phyloP scores from a whole-genome alignment of 2,113 vertebrate species.

The Ciconia boyciana region DNA sequence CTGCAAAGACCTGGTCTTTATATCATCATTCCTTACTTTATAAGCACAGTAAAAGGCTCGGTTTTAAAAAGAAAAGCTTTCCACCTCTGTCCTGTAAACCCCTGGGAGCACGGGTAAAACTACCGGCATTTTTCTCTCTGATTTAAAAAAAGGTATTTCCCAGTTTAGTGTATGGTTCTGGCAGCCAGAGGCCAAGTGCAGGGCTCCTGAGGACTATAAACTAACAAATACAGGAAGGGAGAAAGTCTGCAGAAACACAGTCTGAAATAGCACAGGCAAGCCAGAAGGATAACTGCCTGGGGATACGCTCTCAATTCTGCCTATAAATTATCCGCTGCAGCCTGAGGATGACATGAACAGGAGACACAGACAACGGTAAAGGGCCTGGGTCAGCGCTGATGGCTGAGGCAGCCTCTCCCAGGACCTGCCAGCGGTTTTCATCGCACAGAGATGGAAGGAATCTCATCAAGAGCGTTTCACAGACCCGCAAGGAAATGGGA shows the following conservation, averaged over 20 bases:
- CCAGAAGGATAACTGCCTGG: neutral
- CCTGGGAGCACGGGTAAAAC: neutral
- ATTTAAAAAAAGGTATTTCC: neutral
- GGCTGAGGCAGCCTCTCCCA: neutral
- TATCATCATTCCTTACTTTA: neutral
- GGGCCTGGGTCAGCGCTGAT: neutral
- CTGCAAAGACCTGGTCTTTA: neutral
- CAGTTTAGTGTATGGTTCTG: neutral
- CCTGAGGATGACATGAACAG: neutral
- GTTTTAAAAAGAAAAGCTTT: neutral
- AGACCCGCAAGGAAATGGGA: neutral
- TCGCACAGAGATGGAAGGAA: neutral
- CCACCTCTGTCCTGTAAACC: neutral
- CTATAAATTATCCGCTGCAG: neutral
- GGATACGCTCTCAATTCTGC: neutral
- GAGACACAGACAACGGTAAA: fast-evolving
- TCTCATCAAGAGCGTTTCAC: neutral
- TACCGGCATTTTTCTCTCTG: fast-evolving
- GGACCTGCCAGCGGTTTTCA: neutral
- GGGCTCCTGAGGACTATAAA: neutral
- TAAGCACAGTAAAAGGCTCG: neutral
- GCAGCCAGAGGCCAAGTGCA: neutral
- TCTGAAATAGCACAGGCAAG: neutral
- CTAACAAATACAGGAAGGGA: neutral
- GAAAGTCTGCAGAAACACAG: neutral